Evolutionary conservation across 2,113 vertebrate genomes (phyloP), one percentile per base, ranked within the genome.

Genomic region (Lepus europaeus): DNA sequence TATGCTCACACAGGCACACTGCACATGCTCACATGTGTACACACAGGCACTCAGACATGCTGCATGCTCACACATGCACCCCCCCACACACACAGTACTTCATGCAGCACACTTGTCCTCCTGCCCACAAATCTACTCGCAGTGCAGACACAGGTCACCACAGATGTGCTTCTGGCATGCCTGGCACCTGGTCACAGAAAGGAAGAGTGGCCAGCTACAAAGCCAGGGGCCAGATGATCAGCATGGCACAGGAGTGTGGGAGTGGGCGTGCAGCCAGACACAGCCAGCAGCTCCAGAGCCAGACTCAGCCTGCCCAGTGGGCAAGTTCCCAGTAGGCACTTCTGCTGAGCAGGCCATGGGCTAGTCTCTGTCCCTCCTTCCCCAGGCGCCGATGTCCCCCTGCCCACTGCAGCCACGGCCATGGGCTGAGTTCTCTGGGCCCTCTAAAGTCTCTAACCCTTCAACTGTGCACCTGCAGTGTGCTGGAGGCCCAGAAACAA

Each of bases 61-160:
- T 59, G 56, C 56, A 59, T 14, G 56, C 17, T 19, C 56, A 59
- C 56, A 16, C 17, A 59, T 17, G 56, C 56, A 59, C 56, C 19
- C 6, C 14, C 56, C 20, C 56, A 20, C 19, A 17, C 56, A 19
- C 56, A 59, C 14, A 2, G 56, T 59, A 59, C 56, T 59, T 59
- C 56, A 13, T 59, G 56, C 2, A 16, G 56, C 56, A 59, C 56
- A 59, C 17, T 59, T 17, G 17, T 17, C 12, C 8, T 59, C 13
- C 56, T 59, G 56, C 13, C 56, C 56, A 59, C 17, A 59, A 59
- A 16, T 59, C 13, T 59, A 59, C 13, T 17, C 5, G 25, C 17
- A 68, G 49, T 0, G 1, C 69, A 22, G 4, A 0, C 0, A 23
- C 0, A 20, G 2, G 13, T 53, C 36, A 19, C 70, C 72, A 19